Percentiles rank a stretch among this genome's conserved stretches.
Evolutionary conservation across 2,888 invertebrate genomes (phyloP).

Genomic region (Melanchra persicariae): DNA sequence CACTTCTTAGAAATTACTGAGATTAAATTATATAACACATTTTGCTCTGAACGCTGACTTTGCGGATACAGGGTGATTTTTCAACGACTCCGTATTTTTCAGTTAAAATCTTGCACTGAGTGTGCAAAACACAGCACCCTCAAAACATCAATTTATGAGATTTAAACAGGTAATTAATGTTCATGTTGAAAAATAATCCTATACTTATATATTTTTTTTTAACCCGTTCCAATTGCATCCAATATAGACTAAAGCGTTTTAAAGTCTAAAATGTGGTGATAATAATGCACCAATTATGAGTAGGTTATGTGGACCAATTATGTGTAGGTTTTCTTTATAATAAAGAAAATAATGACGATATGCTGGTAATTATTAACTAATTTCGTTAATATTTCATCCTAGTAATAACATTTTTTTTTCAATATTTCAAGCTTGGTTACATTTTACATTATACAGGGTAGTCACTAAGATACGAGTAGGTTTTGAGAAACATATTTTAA

Average conservation of each 20-base stretch:
- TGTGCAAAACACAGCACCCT: background rate
- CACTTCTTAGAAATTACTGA: constrained; percentile 32
- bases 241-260: constrained; percentile 29
- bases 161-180: background rate
- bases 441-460: constrained; percentile 55
- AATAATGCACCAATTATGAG: constrained; percentile 41
- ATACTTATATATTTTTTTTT: background rate
- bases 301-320: constrained; percentile 27
- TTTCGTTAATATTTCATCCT: constrained; percentile 62
- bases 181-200: constrained; percentile 3
- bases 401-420: constrained; percentile 63
- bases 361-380: constrained; percentile 71
- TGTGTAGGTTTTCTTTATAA: constrained; percentile 22
- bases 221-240: background rate
- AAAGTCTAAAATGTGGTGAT: constrained; percentile 25
- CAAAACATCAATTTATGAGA: background rate
- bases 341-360: constrained; percentile 72
- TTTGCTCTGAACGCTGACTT: constrained; percentile 12
- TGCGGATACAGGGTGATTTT: background rate
- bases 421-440: constrained; percentile 70
- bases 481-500: background rate
- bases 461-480: constrained; percentile 57
- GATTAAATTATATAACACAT: constrained; percentile 13
- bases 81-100: background rate
- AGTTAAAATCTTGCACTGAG: background rate